Percentiles rank a stretch among this genome's conserved stretches.
Evolutionary conservation across 2,113 vertebrate genomes (phyloP).

Genomic region (Tragelaphus imberbis): DNA sequence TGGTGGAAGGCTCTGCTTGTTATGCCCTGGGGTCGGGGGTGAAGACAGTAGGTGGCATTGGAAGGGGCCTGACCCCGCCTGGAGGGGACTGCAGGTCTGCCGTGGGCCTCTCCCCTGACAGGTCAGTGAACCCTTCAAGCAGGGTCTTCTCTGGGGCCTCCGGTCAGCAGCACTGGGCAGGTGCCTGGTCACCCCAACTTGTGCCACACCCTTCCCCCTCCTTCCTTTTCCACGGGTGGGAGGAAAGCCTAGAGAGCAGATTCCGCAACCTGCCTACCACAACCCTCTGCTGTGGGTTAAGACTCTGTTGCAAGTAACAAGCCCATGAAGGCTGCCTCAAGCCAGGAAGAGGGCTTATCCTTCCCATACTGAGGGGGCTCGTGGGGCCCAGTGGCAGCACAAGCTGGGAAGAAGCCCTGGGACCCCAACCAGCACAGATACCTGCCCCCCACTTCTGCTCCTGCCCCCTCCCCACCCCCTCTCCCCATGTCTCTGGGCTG

Average conservation of each 20-base stretch:
- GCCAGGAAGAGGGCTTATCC: neutral
- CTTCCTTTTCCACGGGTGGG: neutral
- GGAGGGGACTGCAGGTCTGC: neutral
- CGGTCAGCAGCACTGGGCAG: neutral
- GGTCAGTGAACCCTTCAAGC: neutral
- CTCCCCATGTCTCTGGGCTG: neutral
- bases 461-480: neutral
- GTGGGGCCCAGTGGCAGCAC: neutral
- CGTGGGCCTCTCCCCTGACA: neutral
- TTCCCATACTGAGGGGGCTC: neutral
- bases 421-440: neutral
- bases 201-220: neutral
- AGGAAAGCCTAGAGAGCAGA: neutral
- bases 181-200: neutral
- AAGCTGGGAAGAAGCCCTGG: neutral
- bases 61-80: neutral
- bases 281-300: neutral
- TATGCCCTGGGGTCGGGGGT: neutral
- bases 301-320: neutral
- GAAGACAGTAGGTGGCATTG: neutral
- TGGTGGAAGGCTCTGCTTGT: neutral
- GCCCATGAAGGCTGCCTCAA: neutral
- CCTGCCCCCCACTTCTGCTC: neutral
- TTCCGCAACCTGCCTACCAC: neutral
- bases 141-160: neutral